Evolutionary conservation across 2,113 vertebrate genomes (phyloP).

Genomic region (Eptatretus burgeri): DNA sequence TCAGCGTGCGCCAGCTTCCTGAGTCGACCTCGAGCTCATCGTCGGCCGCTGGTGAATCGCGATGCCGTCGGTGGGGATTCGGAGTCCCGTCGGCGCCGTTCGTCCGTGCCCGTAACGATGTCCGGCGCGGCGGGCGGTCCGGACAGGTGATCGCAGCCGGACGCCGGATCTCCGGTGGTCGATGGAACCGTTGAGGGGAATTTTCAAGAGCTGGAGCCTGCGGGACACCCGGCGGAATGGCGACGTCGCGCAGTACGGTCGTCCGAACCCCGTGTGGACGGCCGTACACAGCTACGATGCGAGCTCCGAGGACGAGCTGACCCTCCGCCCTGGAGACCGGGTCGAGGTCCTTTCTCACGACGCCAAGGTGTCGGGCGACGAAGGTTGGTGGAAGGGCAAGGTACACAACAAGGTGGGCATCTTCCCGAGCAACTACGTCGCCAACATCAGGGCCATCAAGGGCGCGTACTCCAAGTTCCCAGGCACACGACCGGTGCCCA

Average conservation of each 20-base stretch:
- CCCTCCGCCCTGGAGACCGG: conserved; percentile 34
- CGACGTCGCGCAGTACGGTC: conserved; percentile 14
- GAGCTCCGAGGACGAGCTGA: conserved; percentile 47
- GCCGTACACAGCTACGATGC: conserved; percentile 48
- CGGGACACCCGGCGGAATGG: not conserved
- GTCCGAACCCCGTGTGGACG: conserved; percentile 26
- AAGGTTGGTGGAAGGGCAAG: conserved; percentile 59
- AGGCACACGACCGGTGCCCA: conserved; percentile 13
- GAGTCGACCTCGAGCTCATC: no score
- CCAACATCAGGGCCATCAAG: conserved; percentile 22
- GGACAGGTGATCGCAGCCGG: not conserved
- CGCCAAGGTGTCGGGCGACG: conserved; percentile 40
- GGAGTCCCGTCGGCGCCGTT: not conserved
- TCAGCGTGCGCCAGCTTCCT: not conserved
- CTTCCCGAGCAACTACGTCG: conserved; percentile 50
- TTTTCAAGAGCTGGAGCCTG: conserved; percentile 1
- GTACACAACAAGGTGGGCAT: conserved; percentile 42
- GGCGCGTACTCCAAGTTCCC: conserved; percentile 17
- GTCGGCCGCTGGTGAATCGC: no score
- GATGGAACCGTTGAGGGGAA: conserved; percentile 2
- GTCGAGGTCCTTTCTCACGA: conserved; percentile 53
- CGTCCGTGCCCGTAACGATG: not conserved
- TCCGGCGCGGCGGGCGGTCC: not conserved
- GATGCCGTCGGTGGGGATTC: not conserved
- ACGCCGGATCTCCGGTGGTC: not conserved